These are phyloP conservation scores for Argyrosomus regius DNA, from an alignment of 2,797 vertebrate genomes.

Conservation along the genomic window DNA sequence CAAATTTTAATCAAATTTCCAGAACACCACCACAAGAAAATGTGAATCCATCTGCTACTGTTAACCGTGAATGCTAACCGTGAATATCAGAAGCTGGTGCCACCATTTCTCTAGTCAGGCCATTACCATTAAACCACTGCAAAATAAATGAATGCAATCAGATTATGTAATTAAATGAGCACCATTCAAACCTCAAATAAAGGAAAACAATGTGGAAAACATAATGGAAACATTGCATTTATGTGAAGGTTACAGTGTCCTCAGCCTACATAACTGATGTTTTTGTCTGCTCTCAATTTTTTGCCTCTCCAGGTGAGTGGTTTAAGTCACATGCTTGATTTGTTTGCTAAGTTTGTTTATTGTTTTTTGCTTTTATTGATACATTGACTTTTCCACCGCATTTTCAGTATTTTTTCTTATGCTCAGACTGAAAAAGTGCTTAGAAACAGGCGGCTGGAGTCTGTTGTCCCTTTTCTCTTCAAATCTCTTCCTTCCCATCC, in stretches of 20 bases:
- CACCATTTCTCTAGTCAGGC: neutral
- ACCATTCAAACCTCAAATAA: neutral
- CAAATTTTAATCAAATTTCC: too few relatives aligned
- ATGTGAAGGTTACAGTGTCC: neutral
- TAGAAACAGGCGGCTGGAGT: conserved; percentile 1
- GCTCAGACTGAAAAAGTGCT: neutral
- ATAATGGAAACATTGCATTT: neutral
- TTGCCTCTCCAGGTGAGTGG: neutral
- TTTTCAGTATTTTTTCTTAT: neutral
- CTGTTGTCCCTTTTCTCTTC: neutral
- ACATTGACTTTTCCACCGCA: too few relatives aligned
- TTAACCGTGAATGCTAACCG: too few relatives aligned
- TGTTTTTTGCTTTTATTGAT: too few relatives aligned
- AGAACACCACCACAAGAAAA: neutral
- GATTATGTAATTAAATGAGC: neutral
- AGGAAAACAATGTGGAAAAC: neutral
- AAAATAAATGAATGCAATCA: neutral
- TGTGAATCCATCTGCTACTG: neutral
- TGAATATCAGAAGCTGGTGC: neutral
- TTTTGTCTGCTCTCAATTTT: neutral
- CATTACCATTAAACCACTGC: neutral
- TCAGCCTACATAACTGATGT: neutral
- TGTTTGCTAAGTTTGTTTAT: too few relatives aligned
- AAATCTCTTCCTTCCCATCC: neutral
- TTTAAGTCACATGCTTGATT: neutral